Percentiles rank a stretch among this genome's conserved stretches.
Conservation (phyloP, 92 coral and sea anemone species). For the Bergia sp. region DNA sequence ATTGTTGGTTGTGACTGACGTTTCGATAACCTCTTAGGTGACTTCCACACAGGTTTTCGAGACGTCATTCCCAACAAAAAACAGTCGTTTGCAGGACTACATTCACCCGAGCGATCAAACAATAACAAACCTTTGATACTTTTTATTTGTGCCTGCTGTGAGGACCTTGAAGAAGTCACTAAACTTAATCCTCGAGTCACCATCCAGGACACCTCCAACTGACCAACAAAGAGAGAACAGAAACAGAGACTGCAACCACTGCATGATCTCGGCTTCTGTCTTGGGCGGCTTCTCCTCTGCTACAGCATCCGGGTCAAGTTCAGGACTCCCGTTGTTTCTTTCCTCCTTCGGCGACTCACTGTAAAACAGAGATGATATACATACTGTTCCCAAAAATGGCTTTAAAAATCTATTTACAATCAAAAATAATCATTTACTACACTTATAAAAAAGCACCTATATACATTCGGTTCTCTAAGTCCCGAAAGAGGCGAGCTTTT, state of each 20-base stretch:
- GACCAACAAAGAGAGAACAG: constrained; percentile 96
- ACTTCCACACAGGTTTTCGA: too few relatives aligned
- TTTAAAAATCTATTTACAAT: too few relatives aligned
- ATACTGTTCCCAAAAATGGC: too few relatives aligned
- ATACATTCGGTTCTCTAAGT: too few relatives aligned
- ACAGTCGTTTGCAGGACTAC: too few relatives aligned
- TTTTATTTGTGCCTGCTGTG: constrained; percentile 90
- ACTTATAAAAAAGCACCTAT: too few relatives aligned
- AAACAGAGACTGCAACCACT: constrained; percentile 96
- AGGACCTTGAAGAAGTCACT: constrained; percentile 90
- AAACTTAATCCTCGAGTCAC: constrained; percentile 90
- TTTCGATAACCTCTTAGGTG: too few relatives aligned
- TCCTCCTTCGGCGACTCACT: constrained; percentile 74
- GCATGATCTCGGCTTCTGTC: constrained; percentile 86
- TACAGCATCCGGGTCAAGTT: constrained; percentile 58
- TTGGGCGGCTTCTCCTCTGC: constrained; percentile 81
- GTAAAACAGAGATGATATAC: not conserved
- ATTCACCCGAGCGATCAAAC: too few relatives aligned
- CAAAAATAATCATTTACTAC: too few relatives aligned
- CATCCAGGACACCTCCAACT: constrained; percentile 91
- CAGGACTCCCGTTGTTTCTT: constrained; percentile 54
- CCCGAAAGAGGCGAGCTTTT: too few relatives aligned
- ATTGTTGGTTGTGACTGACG: too few relatives aligned
- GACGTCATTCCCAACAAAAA: too few relatives aligned
- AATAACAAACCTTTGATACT: constrained; percentile 61